These are phyloP conservation scores for Lethenteron camtschaticum DNA, from an alignment of 2,113 vertebrate species.

Conservation along the genomic window DNA sequence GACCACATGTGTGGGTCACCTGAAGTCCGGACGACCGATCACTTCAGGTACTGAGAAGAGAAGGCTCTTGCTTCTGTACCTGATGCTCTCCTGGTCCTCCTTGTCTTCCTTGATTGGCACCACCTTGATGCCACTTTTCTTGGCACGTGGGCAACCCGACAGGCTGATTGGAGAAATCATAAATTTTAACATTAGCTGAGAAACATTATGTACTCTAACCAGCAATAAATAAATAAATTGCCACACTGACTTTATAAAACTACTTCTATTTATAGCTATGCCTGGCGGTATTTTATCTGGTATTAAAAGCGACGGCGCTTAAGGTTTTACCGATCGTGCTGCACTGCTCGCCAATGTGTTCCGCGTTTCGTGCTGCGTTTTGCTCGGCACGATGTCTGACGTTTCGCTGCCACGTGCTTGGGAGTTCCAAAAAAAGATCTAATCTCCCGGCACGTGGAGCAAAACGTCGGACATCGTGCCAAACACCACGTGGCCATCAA, in stretches of 20 bases:
- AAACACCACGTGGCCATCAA: no score
- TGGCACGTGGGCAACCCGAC: constrained; percentile 98
- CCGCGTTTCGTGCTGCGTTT: no score
- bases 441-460: no score
- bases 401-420: no score
- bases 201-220: constrained; percentile 3
- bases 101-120: constrained; percentile 88
- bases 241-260: constrained; percentile 11
- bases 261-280: neutral
- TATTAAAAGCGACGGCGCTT: constrained; percentile 19
- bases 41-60: no score
- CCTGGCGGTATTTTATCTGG: constrained; percentile 16
- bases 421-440: no score
- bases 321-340: constrained; percentile 15
- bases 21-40: no score
- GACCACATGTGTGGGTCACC: no score
- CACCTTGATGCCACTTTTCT: constrained; percentile 92
- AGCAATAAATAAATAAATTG: constrained; percentile 11
- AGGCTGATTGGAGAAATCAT: constrained; percentile 48
- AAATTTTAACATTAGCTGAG: constrained; percentile 24
- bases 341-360: no score
- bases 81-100: constrained; percentile 96
- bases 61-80: constrained; percentile 26
- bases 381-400: no score
- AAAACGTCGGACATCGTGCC: no score